These are phyloP conservation scores for Lobophora halterata DNA, from an alignment of 2,888 invertebrate species.

Conservation along the genomic window DNA sequence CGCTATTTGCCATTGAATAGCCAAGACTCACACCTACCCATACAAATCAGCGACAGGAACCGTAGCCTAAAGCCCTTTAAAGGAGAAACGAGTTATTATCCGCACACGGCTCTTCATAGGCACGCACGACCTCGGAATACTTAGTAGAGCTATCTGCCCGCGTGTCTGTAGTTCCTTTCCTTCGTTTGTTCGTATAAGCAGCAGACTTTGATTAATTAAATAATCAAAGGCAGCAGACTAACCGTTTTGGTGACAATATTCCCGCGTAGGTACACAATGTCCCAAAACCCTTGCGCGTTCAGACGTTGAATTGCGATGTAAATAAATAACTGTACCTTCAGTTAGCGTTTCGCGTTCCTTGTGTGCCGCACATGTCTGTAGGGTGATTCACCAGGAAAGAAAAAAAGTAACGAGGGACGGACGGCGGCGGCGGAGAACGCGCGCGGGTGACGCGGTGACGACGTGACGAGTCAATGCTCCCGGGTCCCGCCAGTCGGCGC, in stretches of 20 bases:
- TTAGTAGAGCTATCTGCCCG: too few relatives aligned
- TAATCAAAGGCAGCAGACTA: too few relatives aligned
- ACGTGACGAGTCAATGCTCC: conserved; percentile 73
- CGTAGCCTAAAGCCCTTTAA: conserved; percentile 18
- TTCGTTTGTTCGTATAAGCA: too few relatives aligned
- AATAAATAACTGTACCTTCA: conserved; percentile 33
- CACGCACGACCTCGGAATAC: neutral
- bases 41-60: conserved; percentile 35
- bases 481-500: conserved; percentile 68
- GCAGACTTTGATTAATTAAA: too few relatives aligned
- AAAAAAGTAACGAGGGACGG: conserved; percentile 61
- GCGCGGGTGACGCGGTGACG: conserved; percentile 60
- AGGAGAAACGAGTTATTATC: conserved; percentile 12
- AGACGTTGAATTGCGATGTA: conserved; percentile 28
- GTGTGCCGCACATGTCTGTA: conserved; percentile 62
- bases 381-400: conserved; percentile 68
- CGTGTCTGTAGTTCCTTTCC: too few relatives aligned
- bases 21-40: conserved; percentile 29
- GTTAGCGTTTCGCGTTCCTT: conserved; percentile 49
- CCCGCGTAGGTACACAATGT: too few relatives aligned
- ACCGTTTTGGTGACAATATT: too few relatives aligned
- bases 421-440: conserved; percentile 55
- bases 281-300: conserved; percentile 10
- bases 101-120: conserved; percentile 7
- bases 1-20: conserved; percentile 16